These are phyloP conservation scores for Crotalus viridis DNA, from an alignment of 2,113 vertebrate genomes.

Conservation along the genomic window DNA sequence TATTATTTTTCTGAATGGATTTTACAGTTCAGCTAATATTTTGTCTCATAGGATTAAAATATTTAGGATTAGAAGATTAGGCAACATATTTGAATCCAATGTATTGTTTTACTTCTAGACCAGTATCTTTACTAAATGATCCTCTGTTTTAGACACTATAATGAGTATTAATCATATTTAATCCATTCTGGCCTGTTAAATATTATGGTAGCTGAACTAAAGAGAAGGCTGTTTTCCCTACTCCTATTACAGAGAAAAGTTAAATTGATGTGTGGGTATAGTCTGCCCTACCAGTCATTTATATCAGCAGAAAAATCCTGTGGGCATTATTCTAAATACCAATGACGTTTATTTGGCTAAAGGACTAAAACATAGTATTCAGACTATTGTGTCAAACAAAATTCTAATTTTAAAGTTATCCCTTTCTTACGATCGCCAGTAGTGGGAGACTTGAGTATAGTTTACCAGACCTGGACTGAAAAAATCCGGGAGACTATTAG, in stretches of 20 bases:
- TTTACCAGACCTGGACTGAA: not conserved
- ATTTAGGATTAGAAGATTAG: not conserved
- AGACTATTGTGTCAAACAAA: not conserved
- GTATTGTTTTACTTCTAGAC: not conserved
- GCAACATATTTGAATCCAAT: not conserved
- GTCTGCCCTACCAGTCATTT: not conserved
- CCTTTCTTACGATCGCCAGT: not conserved
- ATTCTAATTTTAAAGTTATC: not conserved
- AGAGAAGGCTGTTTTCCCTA: not conserved
- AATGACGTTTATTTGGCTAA: not conserved
- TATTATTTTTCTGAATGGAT: not conserved
- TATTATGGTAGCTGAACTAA: not conserved
- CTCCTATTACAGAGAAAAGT: not conserved
- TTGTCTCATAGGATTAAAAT: not conserved
- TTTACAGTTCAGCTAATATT: not conserved
- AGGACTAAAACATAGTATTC: not conserved
- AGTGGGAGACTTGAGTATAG: not conserved
- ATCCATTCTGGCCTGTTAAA: not conserved
- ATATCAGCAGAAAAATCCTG: not conserved
- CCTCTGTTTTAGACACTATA: not conserved
- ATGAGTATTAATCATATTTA: not conserved
- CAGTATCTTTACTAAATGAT: not conserved
- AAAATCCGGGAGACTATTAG: not conserved
- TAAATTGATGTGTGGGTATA: not conserved
- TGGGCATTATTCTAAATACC: not conserved